Base-by-base conservation (phyloP, 2,888 invertebrate genomes). In the Limulus polyphemus region DNA sequence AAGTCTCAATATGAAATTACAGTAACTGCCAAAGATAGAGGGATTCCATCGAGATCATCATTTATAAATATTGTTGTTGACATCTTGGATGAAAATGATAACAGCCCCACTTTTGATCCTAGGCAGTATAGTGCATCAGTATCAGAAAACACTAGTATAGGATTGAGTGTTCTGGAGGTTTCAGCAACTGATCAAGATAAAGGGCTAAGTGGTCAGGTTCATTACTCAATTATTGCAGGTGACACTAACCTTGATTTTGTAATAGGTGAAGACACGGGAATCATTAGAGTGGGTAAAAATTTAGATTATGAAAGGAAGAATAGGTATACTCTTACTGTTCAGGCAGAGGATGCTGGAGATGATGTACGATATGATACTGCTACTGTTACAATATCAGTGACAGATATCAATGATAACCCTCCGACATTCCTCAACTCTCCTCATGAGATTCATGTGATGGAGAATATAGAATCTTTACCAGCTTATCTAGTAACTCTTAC, bases 341-440 rank as follows among this genome's bases (percentile, higher is more conserved):
- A 85, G 68, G 93, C 91, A 0, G 92, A 93, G 74, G 71, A 81
- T 81, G 58, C 76, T 52, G 76, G 76, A 64, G 47, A 73, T 72
- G 57, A 74, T 47, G 68, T 82, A 82, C 74, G 86, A 82, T 75
- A 89, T 86, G 80, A 87, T 84, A 62, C 89, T 84, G 70, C 79
- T 58, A 73, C 77, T 67, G 82, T 93, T 70, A 84, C 86, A 65
- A 88, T 95, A 72, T 83, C 84, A 62, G 86, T 95, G 60, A 83
- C 87, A 69, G 93, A 95, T 77, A 88, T 93, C 74, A 94, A 95
- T 78, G 94, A 95, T 79, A 92, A 92, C 74, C 86, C 88, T 47
- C 95, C 95, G 55, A 86, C 89, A 55, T 95, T 95, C 78, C 79
- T 90, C 70, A 89, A 95, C 78, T 92, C 93, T n/a, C 94, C 94